Evolutionary conservation across 1,140 invertebrate genomes (phyloP), one percentile per base, ranked within the genome.

Genomic region (Latrodectus geometricus): DNA sequence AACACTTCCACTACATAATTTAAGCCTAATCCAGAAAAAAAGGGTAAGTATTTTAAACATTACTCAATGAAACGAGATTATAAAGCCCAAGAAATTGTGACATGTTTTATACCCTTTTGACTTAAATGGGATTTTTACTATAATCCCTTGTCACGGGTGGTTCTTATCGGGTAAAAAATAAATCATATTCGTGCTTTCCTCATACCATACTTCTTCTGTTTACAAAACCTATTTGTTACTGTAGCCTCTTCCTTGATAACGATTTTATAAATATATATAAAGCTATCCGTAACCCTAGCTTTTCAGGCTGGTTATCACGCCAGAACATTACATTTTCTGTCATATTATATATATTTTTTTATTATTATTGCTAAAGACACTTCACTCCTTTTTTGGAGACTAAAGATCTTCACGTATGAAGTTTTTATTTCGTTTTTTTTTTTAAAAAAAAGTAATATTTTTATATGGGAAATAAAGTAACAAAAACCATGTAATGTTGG

Each of bases 251-350:
- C 48, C 17, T 54, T 15, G 68, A 66, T 70, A 80, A 80, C 66
- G 68, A 54, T 80, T 80, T 80, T 80, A 80, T 80, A 80, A 80
- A 80, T 76, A 86, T 87, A 88, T 72, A 75, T 88, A 75, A 20
- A 79, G 72, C 54, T 35, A 68, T 68, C 83, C 54, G 35, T 52
- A 56, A 23, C 20, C 48, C 61, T 20, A 72, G 56, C 23, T 23
- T 76, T 72, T 87, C 23, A 54, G 17, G 50, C 52, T 66, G 52
- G 78, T 80, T 80, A 70, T 80, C 48, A 21, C 21, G 48, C 23
- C 56, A 77, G 49, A 54, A 78, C 76, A 78, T 66, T 78, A 49
- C 76, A 78, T 65, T 70, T 83, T 73, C n/a, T 86, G 66, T 78
- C 52, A 78, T 72, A 50, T 78, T 78, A 50, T 11, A 54, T 65